Conservation (phyloP, 2,113 vertebrate species). For the Chamaetylas fuelleborni region DNA sequence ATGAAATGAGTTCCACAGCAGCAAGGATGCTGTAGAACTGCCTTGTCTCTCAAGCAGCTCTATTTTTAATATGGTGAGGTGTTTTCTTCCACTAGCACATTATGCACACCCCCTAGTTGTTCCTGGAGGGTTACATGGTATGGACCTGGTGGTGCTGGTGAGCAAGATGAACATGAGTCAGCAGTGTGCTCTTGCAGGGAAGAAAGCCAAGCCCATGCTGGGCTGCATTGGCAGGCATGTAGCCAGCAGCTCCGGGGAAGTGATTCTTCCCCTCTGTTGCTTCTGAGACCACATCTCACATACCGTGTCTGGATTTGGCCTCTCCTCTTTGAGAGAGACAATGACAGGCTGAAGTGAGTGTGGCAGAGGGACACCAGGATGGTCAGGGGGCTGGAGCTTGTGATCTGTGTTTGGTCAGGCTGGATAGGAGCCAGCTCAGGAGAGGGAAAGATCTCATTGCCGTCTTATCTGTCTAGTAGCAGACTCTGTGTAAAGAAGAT, state of each 20-base stretch:
- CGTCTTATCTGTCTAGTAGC: not conserved
- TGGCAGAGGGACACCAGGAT: not conserved
- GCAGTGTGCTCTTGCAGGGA: not conserved
- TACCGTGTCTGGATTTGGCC: not conserved
- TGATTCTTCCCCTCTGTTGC: not conserved
- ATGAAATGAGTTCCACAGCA: not conserved
- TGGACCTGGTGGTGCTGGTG: not conserved
- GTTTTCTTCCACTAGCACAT: not conserved
- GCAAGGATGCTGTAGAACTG: not conserved
- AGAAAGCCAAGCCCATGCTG: conserved; percentile 9
- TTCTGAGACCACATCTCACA: not conserved
- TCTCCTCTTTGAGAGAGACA: not conserved
- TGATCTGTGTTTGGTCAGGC: not conserved
- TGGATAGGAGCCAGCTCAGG: not conserved
- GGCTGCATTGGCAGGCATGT: not conserved
- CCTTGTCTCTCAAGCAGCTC: not conserved
- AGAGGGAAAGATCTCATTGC: not conserved
- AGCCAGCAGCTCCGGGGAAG: not conserved
- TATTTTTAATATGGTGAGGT: not conserved
- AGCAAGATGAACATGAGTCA: not conserved
- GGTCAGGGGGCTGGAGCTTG: not conserved
- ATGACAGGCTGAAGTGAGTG: not conserved
- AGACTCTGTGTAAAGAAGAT: not conserved
- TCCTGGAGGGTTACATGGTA: not conserved
- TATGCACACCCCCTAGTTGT: not conserved